Percentiles rank a stretch among this genome's conserved stretches.
These are phyloP conservation scores for Smutsia temminckii DNA, from an alignment of 2,797 vertebrate genomes.

Conservation along the genomic window DNA sequence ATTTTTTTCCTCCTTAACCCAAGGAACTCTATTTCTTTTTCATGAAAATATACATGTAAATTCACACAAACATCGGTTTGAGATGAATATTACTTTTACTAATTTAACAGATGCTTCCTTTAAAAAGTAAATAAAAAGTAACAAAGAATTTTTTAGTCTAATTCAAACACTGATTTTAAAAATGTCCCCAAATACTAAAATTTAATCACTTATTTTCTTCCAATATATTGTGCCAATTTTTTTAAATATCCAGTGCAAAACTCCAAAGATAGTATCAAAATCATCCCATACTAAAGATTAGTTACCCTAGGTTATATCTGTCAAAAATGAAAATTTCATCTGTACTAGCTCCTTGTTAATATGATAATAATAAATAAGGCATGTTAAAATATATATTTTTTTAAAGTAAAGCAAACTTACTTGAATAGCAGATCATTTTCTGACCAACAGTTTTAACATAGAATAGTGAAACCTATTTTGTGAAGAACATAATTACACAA, in stretches of 20 bases:
- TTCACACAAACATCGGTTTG: constrained; percentile 69
- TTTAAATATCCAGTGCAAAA: constrained; percentile 87
- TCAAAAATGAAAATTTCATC: constrained; percentile 82
- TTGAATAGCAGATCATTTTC: constrained; percentile 82
- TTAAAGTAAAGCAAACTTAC: constrained; percentile 81
- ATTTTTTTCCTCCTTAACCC: constrained; percentile 46
- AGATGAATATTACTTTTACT: constrained; percentile 62
- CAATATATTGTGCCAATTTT: constrained; percentile 78
- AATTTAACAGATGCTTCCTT: constrained; percentile 68
- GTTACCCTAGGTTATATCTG: constrained; percentile 79
- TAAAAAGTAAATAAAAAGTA: constrained; percentile 79
- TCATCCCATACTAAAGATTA: constrained; percentile 86
- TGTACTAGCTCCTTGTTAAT: constrained; percentile 80
- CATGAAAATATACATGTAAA: constrained; percentile 68
- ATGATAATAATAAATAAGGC: constrained; percentile 84
- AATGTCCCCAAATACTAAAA: constrained; percentile 78
- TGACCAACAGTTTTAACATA: constrained; percentile 84
- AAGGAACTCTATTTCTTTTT: constrained; percentile 51
- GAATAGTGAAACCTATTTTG: constrained; percentile 85
- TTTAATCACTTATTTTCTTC: constrained; percentile 77
- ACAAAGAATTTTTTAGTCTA: constrained; percentile 72
- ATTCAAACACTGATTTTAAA: constrained; percentile 78
- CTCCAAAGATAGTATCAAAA: constrained; percentile 86
- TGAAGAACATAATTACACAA: constrained; percentile 84
- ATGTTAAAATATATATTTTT: constrained; percentile 77